These are phyloP conservation scores for Bombus breviceps DNA, from an alignment of 1,140 invertebrate species.

Conservation along the genomic window DNA sequence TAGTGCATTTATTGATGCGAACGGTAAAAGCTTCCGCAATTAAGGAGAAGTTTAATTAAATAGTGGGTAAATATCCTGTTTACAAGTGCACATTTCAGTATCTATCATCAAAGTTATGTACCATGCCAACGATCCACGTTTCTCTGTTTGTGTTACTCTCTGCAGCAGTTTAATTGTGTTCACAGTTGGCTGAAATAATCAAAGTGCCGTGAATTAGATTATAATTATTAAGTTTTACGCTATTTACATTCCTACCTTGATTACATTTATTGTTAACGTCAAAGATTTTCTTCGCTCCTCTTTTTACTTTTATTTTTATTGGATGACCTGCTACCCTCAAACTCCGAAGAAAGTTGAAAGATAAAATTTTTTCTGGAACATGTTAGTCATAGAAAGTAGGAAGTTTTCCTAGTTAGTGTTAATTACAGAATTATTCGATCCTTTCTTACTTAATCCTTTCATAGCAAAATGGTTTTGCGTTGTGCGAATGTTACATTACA, in stretches of 20 bases:
- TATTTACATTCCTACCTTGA: background rate
- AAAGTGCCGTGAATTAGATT: background rate
- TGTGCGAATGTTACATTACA: too few relatives aligned
- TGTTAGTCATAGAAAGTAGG: background rate
- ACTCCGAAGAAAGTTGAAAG: too few relatives aligned
- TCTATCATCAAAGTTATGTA: background rate
- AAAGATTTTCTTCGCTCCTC: background rate
- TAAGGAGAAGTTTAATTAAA: background rate
- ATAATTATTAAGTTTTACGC: background rate
- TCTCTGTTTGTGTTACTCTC: background rate
- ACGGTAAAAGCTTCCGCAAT: background rate
- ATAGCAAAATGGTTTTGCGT: too few relatives aligned
- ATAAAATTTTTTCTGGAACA: background rate
- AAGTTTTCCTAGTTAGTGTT: too few relatives aligned
- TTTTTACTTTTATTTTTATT: background rate
- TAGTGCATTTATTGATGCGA: background rate
- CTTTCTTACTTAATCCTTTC: too few relatives aligned
- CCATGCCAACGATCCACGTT: background rate
- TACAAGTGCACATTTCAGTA: background rate
- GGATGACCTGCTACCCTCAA: background rate
- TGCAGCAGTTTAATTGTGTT: background rate
- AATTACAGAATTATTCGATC: too few relatives aligned
- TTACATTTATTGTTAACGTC: background rate
- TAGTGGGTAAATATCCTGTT: background rate
- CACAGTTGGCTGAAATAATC: background rate